Evolutionary conservation across 2,888 invertebrate genomes (phyloP), one percentile per base, ranked within the genome.

Genomic region (Prosopocoilus inquinatus): DNA sequence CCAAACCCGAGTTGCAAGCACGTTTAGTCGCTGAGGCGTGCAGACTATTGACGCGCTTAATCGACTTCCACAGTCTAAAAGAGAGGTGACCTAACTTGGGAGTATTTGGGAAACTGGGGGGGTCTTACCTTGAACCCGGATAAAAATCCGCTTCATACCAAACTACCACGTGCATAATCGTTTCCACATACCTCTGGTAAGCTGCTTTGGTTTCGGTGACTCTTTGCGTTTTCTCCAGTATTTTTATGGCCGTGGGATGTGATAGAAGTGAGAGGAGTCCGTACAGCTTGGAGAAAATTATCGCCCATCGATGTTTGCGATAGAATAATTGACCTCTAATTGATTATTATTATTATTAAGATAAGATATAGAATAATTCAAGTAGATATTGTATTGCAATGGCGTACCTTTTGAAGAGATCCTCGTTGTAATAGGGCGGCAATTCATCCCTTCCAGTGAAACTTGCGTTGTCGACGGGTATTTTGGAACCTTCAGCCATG

Each of bases 111-210:
- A 28, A 28, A 7, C 4, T 33, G 7, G 20, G 5, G 9, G 1
- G 13, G 41, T 78, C 80, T 77, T 72, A 86, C 87, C 72, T 75
- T 50, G 82, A 82, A 35, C 82, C 80, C 1, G 84, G 83, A 61
- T 82, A 83, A 32, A 90, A 81, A 48, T 89, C 85, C 32, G 84
- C 77, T 53, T 84, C 82, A 72, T 94, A 92, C 95, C 95, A 96
- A 2, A 85, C 75, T n/a, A 84, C 75, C 55, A 89, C 86, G 69
- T 94, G 92, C 2, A 88, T 79, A 38, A 91, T 79, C 0, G 95
- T 95, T 3, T 88, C 84, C 5, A 91, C 75, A 71, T 95, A 95
- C 65, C 95, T 80, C 58, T 80, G 83, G 74, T 91, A 91, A 0
- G 92, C 87, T 1, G 84, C 82, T 47, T 80, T 76, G 1, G 82